Evolutionary conservation across 2,113 vertebrate genomes (phyloP).

Genomic region (Coptodon rendalli): DNA sequence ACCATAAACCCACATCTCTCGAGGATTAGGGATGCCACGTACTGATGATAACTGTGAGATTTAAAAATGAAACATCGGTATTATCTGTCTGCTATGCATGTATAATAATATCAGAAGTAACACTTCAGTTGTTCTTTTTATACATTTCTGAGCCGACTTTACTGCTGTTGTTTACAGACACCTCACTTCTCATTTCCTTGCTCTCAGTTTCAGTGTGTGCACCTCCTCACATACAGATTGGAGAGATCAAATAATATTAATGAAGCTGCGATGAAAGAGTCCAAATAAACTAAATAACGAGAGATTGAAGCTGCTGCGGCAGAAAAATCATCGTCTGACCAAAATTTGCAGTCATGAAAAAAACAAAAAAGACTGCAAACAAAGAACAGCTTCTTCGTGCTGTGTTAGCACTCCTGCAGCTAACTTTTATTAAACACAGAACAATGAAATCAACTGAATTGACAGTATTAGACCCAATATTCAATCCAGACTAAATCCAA

Average conservation of each 20-base stretch:
- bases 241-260: neutral
- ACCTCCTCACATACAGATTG: neutral
- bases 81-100: neutral
- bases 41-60: neutral
- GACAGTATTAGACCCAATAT: neutral
- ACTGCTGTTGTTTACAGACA: neutral
- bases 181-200: neutral
- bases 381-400: neutral
- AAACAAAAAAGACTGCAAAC: fast-evolving
- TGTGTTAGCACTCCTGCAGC: neutral
- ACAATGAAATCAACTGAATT: neutral
- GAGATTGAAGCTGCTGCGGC: neutral
- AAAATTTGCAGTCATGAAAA: neutral
- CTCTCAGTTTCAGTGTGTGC: neutral
- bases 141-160: neutral
- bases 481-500: neutral
- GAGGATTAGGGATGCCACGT: neutral
- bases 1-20: neutral
- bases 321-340: neutral
- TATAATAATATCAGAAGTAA: neutral
- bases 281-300: neutral
- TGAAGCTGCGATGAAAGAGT: neutral
- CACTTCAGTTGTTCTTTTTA: neutral
- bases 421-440: neutral
- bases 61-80: neutral